Evolutionary conservation across 2,113 vertebrate genomes (phyloP), one percentile per base, ranked within the genome.

Genomic region (Puntigrus tetrazona): DNA sequence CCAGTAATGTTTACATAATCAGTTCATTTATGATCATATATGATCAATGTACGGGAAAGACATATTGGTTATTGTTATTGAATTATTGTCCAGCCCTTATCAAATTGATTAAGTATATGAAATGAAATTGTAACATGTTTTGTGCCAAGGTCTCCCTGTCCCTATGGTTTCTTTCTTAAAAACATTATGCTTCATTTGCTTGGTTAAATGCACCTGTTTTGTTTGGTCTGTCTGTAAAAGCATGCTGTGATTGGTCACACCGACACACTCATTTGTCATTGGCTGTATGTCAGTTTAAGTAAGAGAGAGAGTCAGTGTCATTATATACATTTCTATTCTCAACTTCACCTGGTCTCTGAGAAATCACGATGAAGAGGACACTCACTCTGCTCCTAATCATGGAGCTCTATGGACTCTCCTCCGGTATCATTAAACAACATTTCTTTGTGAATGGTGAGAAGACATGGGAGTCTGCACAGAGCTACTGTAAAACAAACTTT

Each of bases 181-280:
- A 22, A 69, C 38, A 72, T 16, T 9, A 34, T 43, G 3, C 8
- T 43, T 78, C 38, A n/a, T 78, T 78, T 59, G 47, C 16, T 1
- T 50, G 7, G 55, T 43, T 18, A 38, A 25, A 43, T 41, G n/a
- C 50, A 63, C n/a, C n/a, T 61, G 22, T 18, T n/a, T 38, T 59
- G 36, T 65, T 65, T 61, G 38, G 5, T 65, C 9, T 65, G 27
- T 31, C 34, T 13, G 25, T 29, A 57, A n/a, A 29, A n/a, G 14
- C 22, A n/a, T 22, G 10, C 10, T 47, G 78, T 80, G 59, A 80
- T 67, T 80, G 78, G 78, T 65, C 57, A 31, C 76, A 13, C 5
- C n/a, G 4, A 63, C 77, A 63, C 55, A 29, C 57, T 63, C 36
- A 45, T 79, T 43, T 65, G 9, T 80, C 16, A 67, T 80, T 80